Percentiles rank a stretch among this genome's conserved stretches.
These are phyloP conservation scores for Pseudotriccus pelzelni DNA, from an alignment of 2,797 vertebrate species.

Conservation along the genomic window DNA sequence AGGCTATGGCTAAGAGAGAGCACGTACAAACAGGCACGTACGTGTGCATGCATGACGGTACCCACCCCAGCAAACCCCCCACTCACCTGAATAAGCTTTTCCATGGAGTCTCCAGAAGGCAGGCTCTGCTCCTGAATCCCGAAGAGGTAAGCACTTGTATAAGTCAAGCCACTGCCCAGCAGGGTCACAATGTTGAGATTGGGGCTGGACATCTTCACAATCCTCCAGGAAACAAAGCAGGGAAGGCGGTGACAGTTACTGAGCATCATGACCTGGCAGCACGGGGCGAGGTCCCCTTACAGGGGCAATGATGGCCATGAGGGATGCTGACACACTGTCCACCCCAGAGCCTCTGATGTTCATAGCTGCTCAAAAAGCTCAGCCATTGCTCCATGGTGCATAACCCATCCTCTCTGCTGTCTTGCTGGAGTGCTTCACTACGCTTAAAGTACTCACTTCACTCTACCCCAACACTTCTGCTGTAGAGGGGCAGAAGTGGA, in stretches of 20 bases:
- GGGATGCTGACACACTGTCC: background rate
- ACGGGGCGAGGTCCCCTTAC: background rate
- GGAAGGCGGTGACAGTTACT: background rate
- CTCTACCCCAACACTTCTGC: background rate
- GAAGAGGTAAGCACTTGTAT: constrained; percentile 91
- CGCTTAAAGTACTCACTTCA: background rate
- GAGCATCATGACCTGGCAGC: background rate
- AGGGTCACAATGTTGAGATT: constrained; percentile 94
- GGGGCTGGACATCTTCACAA: constrained; percentile 99
- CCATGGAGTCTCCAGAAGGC: constrained; percentile 65
- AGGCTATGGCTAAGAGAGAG: background rate
- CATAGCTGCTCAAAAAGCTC: background rate
- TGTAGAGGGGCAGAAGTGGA: background rate
- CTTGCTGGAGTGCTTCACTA: background rate
- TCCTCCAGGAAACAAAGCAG: constrained; percentile 78
- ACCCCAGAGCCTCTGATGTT: background rate
- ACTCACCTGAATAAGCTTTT: constrained; percentile 86
- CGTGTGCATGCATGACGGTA: rapidly evolving
- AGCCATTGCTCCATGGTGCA: background rate
- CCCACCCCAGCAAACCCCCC: background rate
- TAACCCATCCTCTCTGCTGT: background rate
- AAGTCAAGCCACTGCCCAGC: constrained; percentile 89
- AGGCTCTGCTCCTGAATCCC: constrained; percentile 79
- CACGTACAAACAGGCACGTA: background rate
- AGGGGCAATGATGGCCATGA: background rate